These are phyloP conservation scores for Anodontia alba DNA, from an alignment of 2,888 invertebrate genomes.

Conservation along the genomic window DNA sequence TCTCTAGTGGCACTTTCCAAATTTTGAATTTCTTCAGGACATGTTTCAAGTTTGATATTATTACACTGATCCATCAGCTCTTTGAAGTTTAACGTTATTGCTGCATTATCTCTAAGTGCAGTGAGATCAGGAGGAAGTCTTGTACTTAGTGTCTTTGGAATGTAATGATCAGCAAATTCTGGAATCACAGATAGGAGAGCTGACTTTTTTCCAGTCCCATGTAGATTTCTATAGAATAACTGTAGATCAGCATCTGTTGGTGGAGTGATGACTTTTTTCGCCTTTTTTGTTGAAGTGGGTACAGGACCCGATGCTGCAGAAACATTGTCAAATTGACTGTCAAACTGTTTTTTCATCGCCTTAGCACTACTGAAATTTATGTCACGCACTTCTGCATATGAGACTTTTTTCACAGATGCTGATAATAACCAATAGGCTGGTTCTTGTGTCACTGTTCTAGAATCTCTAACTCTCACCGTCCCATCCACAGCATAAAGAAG, in stretches of 20 bases:
- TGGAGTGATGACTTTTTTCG: background rate
- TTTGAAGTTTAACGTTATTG: background rate
- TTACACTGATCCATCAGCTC: background rate
- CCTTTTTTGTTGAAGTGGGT: background rate
- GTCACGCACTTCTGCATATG: slow-evolving; percentile 5
- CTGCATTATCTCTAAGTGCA: background rate
- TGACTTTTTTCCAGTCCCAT: slow-evolving; percentile 15
- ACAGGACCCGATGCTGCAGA: background rate
- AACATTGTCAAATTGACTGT: background rate
- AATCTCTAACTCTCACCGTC: slow-evolving; percentile 24
- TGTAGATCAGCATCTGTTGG: background rate
- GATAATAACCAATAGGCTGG: slow-evolving; percentile 34
- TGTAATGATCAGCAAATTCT: slow-evolving; percentile 14
- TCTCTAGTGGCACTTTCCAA: slow-evolving; percentile 9
- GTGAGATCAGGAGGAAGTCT: background rate
- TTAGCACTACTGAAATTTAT: slow-evolving; percentile 26
- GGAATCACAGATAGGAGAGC: slow-evolving; percentile 1
- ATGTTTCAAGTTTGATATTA: background rate
- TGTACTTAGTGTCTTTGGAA: background rate
- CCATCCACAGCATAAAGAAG: slow-evolving; percentile 41
- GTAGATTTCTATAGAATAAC: slow-evolving; percentile 2
- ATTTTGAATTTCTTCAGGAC: background rate
- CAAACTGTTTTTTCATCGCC: slow-evolving; percentile 16
- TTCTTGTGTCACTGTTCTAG: slow-evolving; percentile 42
- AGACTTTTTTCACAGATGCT: background rate